Evolutionary conservation across 2,888 invertebrate genomes (phyloP), one percentile per base, ranked within the genome.

Genomic region (Asteroscopus sphinx): DNA sequence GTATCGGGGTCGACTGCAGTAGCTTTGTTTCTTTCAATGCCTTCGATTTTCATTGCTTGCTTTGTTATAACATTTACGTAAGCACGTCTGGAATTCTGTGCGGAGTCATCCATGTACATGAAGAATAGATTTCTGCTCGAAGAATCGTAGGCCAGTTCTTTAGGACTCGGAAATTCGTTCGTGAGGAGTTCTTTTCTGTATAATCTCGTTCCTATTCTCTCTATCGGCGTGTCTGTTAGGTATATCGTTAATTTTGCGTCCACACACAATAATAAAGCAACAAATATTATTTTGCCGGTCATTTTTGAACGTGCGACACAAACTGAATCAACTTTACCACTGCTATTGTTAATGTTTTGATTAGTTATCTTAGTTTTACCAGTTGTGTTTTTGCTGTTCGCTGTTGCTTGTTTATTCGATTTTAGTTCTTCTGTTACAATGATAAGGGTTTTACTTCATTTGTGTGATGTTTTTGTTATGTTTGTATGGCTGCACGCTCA

Each of bases 101-200:
- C 49, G 2, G 59, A 53, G 39, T 90, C 89, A 17, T 93, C 93
- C 93, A 93, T 93, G 76, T 92, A 91, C 89, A 91, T 91, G 62
- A 93, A 93, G 57, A 82, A 93, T 2, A 93, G 75, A 42, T 90
- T 92, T 80, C 92, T 81, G 53, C 85, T 91, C 0, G 88, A 78
- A 0, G 92, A 92, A 57, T 93, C 93, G 64, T 92, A 93, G 0
- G 90, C 85, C 16, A 93, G 60, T 40, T 93, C 93, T 52, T 87
- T 92, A 0, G 91, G 90, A 7, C 82, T 81, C 16, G 77, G 73
- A 56, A 77, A 93, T 28, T 80, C 48, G 37, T 89, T 77, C 0
- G 92, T 90, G 0, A 93, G 64, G 1, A 93, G 59, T 63, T 90
- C 87, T 39, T 89, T 87, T 64, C 87, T 92, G 62, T 93, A 93